A percentile compares a stretch with the other conserved stretches of the same genome.
Evolutionary conservation across 2,113 vertebrate genomes (phyloP).

Genomic region (Peucedramus taeniatus): DNA sequence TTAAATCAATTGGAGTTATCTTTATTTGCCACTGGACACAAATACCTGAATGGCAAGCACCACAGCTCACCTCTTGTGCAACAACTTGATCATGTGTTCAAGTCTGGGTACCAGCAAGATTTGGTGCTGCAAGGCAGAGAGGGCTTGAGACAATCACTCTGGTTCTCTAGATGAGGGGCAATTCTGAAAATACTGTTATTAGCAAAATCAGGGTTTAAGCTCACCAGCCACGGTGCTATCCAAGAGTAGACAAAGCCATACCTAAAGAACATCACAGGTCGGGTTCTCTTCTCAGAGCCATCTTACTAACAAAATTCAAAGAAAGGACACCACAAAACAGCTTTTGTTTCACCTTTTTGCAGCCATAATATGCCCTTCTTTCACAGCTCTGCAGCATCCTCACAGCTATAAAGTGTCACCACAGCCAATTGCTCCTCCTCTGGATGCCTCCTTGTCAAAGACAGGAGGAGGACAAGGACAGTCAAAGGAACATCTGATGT

Average conservation of each 20-base stretch:
- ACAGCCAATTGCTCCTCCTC: rapidly evolving
- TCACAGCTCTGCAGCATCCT: neutral
- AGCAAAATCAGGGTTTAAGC: neutral
- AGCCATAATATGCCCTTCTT: neutral
- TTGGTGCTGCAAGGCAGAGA: neutral
- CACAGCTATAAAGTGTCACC: neutral
- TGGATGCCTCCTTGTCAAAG: neutral
- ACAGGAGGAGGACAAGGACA: no score
- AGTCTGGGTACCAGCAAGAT: neutral
- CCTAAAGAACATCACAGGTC: neutral
- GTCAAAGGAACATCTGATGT: neutral
- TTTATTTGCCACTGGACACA: neutral
- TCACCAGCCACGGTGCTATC: neutral
- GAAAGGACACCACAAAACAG: neutral
- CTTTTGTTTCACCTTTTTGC: neutral
- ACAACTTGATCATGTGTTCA: neutral
- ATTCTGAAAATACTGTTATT: neutral
- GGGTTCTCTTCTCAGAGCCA: neutral
- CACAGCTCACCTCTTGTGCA: neutral
- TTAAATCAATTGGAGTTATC: neutral
- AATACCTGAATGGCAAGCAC: neutral
- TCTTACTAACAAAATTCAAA: neutral
- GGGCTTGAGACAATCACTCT: neutral
- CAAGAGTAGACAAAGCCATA: neutral
- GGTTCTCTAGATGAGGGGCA: neutral